Base-by-base conservation (phyloP, 2,888 invertebrate genomes). In the Synanthedon myopaeformis region DNA sequence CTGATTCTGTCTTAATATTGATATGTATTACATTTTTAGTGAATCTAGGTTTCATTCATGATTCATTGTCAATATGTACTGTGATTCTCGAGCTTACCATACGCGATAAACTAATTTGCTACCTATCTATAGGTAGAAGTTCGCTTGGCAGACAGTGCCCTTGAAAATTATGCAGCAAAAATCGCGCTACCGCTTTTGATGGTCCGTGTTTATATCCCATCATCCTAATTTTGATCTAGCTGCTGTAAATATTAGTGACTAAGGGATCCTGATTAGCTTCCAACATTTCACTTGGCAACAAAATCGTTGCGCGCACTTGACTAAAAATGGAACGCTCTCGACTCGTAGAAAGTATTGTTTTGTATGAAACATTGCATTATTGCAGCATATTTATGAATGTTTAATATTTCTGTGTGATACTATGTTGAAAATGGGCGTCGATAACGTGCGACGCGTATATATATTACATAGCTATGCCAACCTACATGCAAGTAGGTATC, bases 141-240 rank as follows among this genome's bases (percentile, higher is more conserved):
- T 51, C 63, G 68, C 69, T 51, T 51, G 64, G 68, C 69, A 61
- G 65, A 49, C 65, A 69, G 73, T 88, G 88, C 84, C 88, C 88
- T 88, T 88, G 88, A 88, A 88, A 85, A 87, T 81, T 83, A 82
- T 88, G 85, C 87, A 85, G 86, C 81, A 79, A 81, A 85, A 81
- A 78, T 79, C 72, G 72, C 71, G 74, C 74, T 69, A 77, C 73
- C 72, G 73, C 68, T 70, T 65, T 66, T 61, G 66, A 70, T 74
- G 70, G 65, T 69, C 61, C 71, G 63, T 64, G 73, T n/a, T n/a
- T 45, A 45, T 49, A 19, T 14, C 6, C 13, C 49, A 49, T 17
- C 49, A 49, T 49, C 17, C 4, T 4, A 49, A 19, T 49, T 49
- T 49, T 49, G 4, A 12, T 49, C 49, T 19, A n/a, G n/a, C n/a